Evolutionary conservation across 2,797 vertebrate species (phyloP).

Genomic region (Myotis pilosus): DNA sequence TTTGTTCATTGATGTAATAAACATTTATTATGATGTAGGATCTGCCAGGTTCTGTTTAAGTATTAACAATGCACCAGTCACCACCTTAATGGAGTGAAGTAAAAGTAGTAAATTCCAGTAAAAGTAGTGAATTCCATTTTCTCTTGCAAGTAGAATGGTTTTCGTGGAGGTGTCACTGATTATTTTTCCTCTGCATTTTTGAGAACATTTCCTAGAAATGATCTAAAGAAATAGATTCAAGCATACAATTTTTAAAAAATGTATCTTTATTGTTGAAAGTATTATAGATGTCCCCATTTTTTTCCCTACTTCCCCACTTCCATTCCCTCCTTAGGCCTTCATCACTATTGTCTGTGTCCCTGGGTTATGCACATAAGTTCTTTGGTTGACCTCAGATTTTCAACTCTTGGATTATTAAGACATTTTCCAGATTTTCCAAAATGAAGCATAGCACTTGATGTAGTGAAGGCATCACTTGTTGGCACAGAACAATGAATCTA

Average conservation of each 20-base stretch:
- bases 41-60: neutral
- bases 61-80: neutral
- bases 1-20: neutral
- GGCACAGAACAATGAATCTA: neutral
- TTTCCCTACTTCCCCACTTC: too few species aligned
- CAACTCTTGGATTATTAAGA: neutral
- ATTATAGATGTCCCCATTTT: too few species aligned
- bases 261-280: too few species aligned
- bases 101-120: neutral
- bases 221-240: neutral
- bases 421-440: neutral
- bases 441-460: neutral
- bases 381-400: neutral
- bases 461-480: neutral
- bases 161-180: neutral
- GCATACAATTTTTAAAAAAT: neutral
- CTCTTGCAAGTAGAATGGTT: neutral
- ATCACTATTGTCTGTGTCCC: too few species aligned
- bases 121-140: neutral
- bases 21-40: neutral
- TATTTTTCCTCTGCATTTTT: constrained; percentile 48
- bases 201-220: constrained; percentile 47
- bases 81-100: neutral
- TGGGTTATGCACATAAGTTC: too few species aligned
- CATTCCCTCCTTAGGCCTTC: too few species aligned